A percentile compares a stretch with the other conserved stretches of the same genome.
Evolutionary conservation across 2,888 invertebrate species (phyloP).

Genomic region (Pachliopta kotzebuea): DNA sequence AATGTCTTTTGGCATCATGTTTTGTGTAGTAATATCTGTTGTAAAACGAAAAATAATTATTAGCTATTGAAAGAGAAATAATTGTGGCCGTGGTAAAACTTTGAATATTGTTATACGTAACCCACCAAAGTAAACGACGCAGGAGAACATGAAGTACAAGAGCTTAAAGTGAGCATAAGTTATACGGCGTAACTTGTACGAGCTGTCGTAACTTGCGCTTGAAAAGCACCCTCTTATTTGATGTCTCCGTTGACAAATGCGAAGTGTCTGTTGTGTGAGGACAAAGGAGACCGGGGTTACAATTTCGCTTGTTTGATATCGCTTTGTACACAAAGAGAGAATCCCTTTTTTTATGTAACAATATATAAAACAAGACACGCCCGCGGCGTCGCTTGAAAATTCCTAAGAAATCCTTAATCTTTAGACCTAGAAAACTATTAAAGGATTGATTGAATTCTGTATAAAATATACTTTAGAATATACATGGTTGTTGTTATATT

Average conservation of each 20-base stretch:
- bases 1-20: too few species aligned
- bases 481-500: too few species aligned
- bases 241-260: constrained; percentile 57
- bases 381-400: background rate
- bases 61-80: background rate
- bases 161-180: constrained; percentile 39
- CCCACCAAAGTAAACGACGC: background rate
- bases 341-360: background rate
- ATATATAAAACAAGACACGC: background rate
- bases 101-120: too few species aligned
- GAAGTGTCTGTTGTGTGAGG: constrained; percentile 53
- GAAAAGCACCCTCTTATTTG: constrained; percentile 60
- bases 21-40: too few species aligned
- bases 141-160: constrained; percentile 14
- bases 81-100: background rate
- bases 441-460: too few species aligned
- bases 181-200: constrained; percentile 35
- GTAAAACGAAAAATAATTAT: too few species aligned
- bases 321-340: constrained; percentile 19
- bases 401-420: background rate
- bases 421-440: too few species aligned
- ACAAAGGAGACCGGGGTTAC: constrained; percentile 29
- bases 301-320: constrained; percentile 32
- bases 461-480: too few species aligned
- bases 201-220: constrained; percentile 36